Evolutionary conservation across 2,888 invertebrate genomes (phyloP), one percentile per base, ranked within the genome.

Genomic region (Stenurella melanura): DNA sequence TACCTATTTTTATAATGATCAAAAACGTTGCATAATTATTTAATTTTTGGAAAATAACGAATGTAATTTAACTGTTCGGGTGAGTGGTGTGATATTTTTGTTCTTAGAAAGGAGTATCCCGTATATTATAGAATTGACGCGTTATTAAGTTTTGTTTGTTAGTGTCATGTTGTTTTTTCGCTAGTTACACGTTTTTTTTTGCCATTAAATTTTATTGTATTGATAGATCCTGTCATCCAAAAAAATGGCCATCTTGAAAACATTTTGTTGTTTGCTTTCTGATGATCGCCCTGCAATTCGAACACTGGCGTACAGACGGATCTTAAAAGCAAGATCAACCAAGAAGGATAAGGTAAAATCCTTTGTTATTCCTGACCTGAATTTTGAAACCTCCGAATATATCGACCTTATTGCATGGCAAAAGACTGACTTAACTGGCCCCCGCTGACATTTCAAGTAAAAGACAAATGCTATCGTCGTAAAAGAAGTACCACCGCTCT

Each of bases 311-410:
- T 19, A 26, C 5, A 50, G 54, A 12, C 69, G 69, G 56, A 69
- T 69, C 56, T 19, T 69, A 7, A 69, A 69, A 69, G 6, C 56
- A 56, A 56, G 56, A 18, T 56, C 17, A 56, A 56, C 11, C 56
- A 56, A 56, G 56, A 56, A 56, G 56, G 18, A 56, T 18, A 18
- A 17, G 18, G 18, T 56, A 17, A 56, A 10, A 56, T 56, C 7
- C 56, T 17, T 56, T 56, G 18, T 18, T 56, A 42, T 67, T n/a
- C 54, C 67, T 19, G 18, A 18, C 21, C 77, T 80, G 26, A 64
- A 67, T 67, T 42, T 67, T 21, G 19, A 19, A 17, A 50, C 67
- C 21, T 2, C 34, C 30, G 21, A 50, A 18, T 67, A 67, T 21
- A 67, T 38, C 0, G 67, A 67, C 50, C 21, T 67, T 17, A 67